Base-by-base conservation (phyloP, 1,140 invertebrate species). In the Aphaenogaster floridana region DNA sequence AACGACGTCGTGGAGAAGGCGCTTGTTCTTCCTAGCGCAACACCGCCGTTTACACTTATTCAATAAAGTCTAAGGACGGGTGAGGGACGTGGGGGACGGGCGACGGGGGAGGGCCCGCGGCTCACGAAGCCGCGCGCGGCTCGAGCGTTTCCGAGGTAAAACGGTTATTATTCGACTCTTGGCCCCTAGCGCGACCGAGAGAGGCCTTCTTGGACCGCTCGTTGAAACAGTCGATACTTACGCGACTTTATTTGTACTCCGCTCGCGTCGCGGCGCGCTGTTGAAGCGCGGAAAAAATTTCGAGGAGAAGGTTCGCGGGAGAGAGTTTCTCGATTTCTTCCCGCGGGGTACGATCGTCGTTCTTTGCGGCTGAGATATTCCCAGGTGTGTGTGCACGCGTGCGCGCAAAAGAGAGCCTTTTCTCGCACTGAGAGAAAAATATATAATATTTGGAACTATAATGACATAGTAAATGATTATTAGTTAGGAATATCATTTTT, bases 21-120 rank as follows among this genome's bases (percentile, higher is more conserved):
- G 66, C 68, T 81, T 76, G 83, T 86, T 87, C 78, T 83, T 86
- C 64, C 72, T 72, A 80, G 84, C 50, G 74, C 66, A 69, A 69
- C 66, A 69, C 21, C 64, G 52, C 21, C 86, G 83, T 89, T 86
- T 81, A 81, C 88, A 78, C 76, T 76, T 88, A 89, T 89, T 89
- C 88, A 76, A 89, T 89, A 86, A 89, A 86, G 68, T 86, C 48
- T 54, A 21, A 42, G 52, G 59, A 86, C 59, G 50, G 9, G 21
- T n/a, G 45, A 64, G 42, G 54, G 3, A 52, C 34, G n/a, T 45
- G 7, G 36, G 66, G 54, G 3, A 52, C 34, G n/a, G 39, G 7
- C 17, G 66, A 69, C n/a, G n/a, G 39, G 36, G 54, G 8, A 8
- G 57, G 72, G 34, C 21, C 0, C 36, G 42, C 36, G 42, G 4